Conservation (phyloP, 2,797 vertebrate species). For the Odontamblyopus rebecca region DNA sequence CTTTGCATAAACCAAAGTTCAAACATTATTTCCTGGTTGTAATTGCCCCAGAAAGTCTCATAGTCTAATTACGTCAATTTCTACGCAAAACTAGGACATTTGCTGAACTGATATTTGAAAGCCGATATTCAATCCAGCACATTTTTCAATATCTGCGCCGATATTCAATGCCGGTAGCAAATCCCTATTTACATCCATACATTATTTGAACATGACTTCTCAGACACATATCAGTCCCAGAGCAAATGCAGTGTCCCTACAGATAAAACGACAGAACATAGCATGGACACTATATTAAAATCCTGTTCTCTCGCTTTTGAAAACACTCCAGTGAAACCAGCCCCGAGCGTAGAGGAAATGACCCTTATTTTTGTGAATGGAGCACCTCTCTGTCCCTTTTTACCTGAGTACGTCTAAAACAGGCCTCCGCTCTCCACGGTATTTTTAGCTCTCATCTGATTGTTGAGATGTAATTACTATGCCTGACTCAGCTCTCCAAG, state of each 20-base stretch:
- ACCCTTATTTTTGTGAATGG: background rate
- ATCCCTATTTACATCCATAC: too few species aligned
- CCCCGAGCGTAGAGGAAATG: background rate
- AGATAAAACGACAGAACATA: background rate
- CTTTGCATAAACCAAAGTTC: too few species aligned
- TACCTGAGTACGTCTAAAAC: conserved; percentile 13
- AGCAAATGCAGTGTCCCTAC: background rate
- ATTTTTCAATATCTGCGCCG: too few species aligned
- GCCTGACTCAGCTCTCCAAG: conserved; percentile 38
- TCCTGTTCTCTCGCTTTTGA: background rate
- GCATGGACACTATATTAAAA: background rate
- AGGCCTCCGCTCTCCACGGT: conserved; percentile 12
- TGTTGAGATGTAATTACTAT: conserved; percentile 25
- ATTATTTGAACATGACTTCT: too few species aligned
- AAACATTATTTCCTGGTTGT: too few species aligned
- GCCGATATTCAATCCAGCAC: too few species aligned
- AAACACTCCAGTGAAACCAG: background rate
- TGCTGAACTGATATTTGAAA: too few species aligned
- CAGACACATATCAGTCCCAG: background rate
- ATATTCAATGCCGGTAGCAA: too few species aligned
- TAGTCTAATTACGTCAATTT: too few species aligned
- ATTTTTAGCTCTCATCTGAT: conserved; percentile 6
- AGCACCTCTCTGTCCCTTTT: background rate
- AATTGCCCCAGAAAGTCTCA: too few species aligned
- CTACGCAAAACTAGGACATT: too few species aligned